These are phyloP conservation scores for Thripadectes ignobilis DNA, from an alignment of 2,797 vertebrate genomes.

Conservation along the genomic window DNA sequence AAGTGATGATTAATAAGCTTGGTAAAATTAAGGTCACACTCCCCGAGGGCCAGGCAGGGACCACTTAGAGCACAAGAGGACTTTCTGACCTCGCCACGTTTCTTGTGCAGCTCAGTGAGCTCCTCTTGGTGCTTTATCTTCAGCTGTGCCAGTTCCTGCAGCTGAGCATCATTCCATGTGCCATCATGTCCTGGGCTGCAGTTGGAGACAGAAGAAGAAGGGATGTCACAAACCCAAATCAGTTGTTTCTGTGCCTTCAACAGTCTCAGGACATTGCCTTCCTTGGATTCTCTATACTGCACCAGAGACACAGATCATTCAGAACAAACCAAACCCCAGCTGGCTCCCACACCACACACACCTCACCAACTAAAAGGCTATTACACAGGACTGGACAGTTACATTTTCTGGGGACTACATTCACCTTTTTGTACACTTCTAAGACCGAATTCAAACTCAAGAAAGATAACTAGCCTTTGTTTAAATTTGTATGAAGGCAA, in stretches of 20 bases:
- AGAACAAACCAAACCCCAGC: background rate
- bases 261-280: background rate
- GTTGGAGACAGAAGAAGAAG: background rate
- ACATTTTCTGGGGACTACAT: background rate
- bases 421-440: background rate
- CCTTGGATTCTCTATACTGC: background rate
- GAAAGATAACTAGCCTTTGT: background rate
- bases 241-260: background rate
- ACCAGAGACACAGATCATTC: background rate
- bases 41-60: background rate
- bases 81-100: slow-evolving; percentile 89
- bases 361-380: background rate
- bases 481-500: background rate
- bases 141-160: slow-evolving; percentile 93
- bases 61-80: background rate
- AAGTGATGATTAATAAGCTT: background rate
- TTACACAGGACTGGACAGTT: background rate
- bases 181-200: slow-evolving; percentile 82
- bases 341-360: background rate
- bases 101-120: slow-evolving; percentile 95
- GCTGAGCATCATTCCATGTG: slow-evolving; percentile 81
- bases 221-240: background rate
- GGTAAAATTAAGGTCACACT: background rate
- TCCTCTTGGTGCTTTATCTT: slow-evolving; percentile 95
- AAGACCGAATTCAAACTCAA: background rate